Base-by-base conservation (phyloP, 2,797 vertebrate genomes). In the Simalia tracyae region DNA sequence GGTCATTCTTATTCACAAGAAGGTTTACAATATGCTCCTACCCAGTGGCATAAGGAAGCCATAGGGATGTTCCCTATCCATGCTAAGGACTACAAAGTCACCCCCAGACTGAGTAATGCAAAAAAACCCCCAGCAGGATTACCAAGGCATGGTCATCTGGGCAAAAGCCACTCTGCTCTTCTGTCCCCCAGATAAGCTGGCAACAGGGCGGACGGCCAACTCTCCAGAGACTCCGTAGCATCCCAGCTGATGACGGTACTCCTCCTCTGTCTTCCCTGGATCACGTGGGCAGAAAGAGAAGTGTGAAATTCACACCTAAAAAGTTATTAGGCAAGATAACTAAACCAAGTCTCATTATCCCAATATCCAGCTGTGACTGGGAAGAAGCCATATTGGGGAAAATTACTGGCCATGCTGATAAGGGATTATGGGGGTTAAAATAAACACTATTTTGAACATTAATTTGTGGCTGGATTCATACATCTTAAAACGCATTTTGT, bases 131-230 rank as follows among this genome's bases (percentile, higher is more conserved):
- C 28, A 46, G 17, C 88, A 90, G 87, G 89, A 91, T 98, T 97
- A 99, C 99, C 98, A 98, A 66, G 98, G 97, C 99, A 99, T 99
- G 0, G 99, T 99, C 99, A 99, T 99, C 98, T 99, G 99, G 63
- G 99, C 99, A 88, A 99, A 99, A 81, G 99, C 99, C 92, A 99
- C 99, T 0, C 99, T 97, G 91, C 99, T 99, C 97, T 99, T 99
- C 97, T 99, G 99, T 2, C 99, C 99, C 50, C 99, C 99, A 0
- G 99, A 99, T 87, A 99, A 97, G 95, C 99, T 99, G 91, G 98
- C 99, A 50, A 99, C 98, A 0, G 99, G 98, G 50, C 99, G 98
- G 4, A 98, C 97, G 0, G 99, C 97, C 87, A 99, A 97, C 92
- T 99, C 99, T 3, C 99, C 99, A 0, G 99, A 99, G 93, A 99